Conservation (phyloP, 53 echinoderm and acorn worm species). For the Arbacia lixula region DNA sequence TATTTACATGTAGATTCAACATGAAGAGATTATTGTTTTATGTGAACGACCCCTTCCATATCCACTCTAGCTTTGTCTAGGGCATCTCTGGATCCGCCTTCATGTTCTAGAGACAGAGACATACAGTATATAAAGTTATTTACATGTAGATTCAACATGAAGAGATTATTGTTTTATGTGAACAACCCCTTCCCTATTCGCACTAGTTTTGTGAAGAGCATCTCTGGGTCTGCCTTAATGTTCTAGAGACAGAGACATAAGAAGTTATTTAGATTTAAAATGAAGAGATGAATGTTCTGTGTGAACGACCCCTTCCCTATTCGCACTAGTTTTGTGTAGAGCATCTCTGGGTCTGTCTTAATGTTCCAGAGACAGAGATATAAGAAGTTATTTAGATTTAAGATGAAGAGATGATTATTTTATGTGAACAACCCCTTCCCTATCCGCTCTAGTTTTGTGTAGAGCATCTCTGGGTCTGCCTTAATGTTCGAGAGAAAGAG, state of each 20-base stretch:
- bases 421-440: slow-evolving; percentile 95
- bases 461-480: slow-evolving; percentile 88
- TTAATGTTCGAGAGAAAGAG: slow-evolving; percentile 57
- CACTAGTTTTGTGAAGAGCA: slow-evolving; percentile 91
- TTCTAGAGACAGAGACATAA: slow-evolving; percentile 38
- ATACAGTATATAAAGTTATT: not conserved
- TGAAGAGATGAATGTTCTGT: slow-evolving; percentile 84
- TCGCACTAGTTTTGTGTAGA: slow-evolving; percentile 89
- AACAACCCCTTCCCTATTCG: slow-evolving; percentile 95
- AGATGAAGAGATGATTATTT: slow-evolving; percentile 82
- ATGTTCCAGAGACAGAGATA: slow-evolving; percentile 44
- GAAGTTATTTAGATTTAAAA: slow-evolving; percentile 67
- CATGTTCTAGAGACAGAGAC: slow-evolving; percentile 52
- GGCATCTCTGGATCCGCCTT: slow-evolving; percentile 87
- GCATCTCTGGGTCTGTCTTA: slow-evolving; percentile 84
- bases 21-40: slow-evolving; percentile 85
- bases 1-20: slow-evolving; percentile 79
- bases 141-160: slow-evolving; percentile 79
- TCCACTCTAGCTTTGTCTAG: slow-evolving; percentile 89
- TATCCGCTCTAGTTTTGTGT: slow-evolving; percentile 89
- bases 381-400: slow-evolving; percentile 62
- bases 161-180: slow-evolving; percentile 84
- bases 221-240: slow-evolving; percentile 81
- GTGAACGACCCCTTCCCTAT: slow-evolving; percentile 96
- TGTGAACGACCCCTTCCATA: slow-evolving; percentile 92